Conservation (phyloP, 2,113 vertebrate genomes). For the Zootoca vivipara region DNA sequence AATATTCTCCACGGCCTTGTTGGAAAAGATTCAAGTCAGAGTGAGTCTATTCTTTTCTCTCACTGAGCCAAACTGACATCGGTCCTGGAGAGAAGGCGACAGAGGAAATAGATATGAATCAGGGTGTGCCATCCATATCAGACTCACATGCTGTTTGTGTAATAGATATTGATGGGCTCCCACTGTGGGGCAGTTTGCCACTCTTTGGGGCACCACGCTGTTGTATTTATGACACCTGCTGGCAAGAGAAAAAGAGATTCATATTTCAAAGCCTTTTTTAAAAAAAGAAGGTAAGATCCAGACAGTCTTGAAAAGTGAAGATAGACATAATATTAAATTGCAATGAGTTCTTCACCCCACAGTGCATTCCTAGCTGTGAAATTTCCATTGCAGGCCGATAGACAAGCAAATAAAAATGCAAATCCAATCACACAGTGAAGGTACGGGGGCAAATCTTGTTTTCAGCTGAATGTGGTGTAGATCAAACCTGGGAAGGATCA, state of each 20-base stretch:
- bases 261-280: conserved; percentile 3
- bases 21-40: conserved; percentile 31
- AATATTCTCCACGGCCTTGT: not conserved
- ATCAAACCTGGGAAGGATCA: not conserved
- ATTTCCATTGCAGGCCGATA: not conserved
- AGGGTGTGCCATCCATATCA: conserved; percentile 13
- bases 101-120: conserved; percentile 51
- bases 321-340: not conserved
- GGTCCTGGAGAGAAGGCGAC: conserved; percentile 13
- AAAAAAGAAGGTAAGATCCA: not conserved
- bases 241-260: conserved; percentile 43
- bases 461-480: not conserved
- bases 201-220: conserved; percentile 37
- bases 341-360: not conserved
- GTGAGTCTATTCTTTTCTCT: conserved; percentile 6
- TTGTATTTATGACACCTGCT: conserved; percentile 43
- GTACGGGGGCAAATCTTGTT: not conserved
- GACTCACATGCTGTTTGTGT: conserved; percentile 16
- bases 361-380: not conserved
- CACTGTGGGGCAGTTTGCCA: conserved; percentile 46
- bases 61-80: conserved; percentile 32
- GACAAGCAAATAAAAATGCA: not conserved
- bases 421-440: not conserved
- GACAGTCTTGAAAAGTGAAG: not conserved
- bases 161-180: conserved; percentile 57